Evolutionary conservation across 2,888 invertebrate species (phyloP).

Genomic region (Notodonta ziczac): DNA sequence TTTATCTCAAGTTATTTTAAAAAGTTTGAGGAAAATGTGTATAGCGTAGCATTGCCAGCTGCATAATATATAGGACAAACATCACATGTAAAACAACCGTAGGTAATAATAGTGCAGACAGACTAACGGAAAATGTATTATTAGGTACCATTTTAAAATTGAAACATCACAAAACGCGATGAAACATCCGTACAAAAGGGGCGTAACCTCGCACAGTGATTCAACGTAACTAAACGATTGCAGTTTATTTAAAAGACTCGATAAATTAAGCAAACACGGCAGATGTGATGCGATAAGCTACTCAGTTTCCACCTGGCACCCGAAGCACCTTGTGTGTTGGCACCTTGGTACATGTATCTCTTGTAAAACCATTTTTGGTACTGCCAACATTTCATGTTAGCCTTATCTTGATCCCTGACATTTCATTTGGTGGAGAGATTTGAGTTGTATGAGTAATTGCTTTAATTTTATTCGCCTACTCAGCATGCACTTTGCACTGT

Average conservation of each 20-base stretch:
- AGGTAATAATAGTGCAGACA: too few species aligned
- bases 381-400: slow-evolving; percentile 52
- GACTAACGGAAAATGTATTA: too few species aligned
- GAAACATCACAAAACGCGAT: too few species aligned
- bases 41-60: too few species aligned
- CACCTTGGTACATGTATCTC: slow-evolving; percentile 42
- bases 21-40: too few species aligned
- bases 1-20: too few species aligned
- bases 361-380: slow-evolving; percentile 56
- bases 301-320: slow-evolving; percentile 55
- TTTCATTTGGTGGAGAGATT: slow-evolving; percentile 43
- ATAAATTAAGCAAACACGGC: slow-evolving; percentile 41
- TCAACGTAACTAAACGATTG: slow-evolving; percentile 9
- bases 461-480: slow-evolving; percentile 12
- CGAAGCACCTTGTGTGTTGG: slow-evolving; percentile 63
- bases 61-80: background rate
- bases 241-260: slow-evolving; percentile 18
- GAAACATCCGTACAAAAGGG: background rate
- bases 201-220: slow-evolving; percentile 2
- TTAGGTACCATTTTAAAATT: too few species aligned
- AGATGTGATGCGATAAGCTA: slow-evolving; percentile 48
- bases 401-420: slow-evolving; percentile 54
- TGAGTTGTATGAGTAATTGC: slow-evolving; percentile 15
- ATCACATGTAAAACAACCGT: background rate
- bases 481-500: too few species aligned